Percentiles rank a stretch among this genome's conserved stretches.
These are phyloP conservation scores for Xyliphius kryptos DNA, from an alignment of 2,113 vertebrate species.

Conservation along the genomic window DNA sequence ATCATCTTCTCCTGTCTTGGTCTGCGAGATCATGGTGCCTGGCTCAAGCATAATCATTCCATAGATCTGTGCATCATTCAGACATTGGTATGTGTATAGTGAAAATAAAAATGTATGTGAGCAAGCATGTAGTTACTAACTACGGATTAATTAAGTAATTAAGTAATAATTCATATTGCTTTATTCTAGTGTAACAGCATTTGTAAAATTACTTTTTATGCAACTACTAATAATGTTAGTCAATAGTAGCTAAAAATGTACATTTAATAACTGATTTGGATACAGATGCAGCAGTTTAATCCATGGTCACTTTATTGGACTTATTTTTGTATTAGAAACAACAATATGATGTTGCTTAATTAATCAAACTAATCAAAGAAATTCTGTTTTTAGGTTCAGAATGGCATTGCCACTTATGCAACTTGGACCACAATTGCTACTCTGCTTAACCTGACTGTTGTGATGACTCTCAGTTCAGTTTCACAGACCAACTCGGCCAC, in stretches of 20 bases:
- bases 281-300: no score
- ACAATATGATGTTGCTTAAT: no score
- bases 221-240: no score
- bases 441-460: slow-evolving; percentile 69
- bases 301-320: no score
- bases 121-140: no score
- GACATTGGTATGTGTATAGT: slow-evolving; percentile 58
- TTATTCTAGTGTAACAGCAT: not conserved
- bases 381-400: slow-evolving; percentile 69
- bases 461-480: slow-evolving; percentile 59
- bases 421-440: slow-evolving; percentile 72
- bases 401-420: slow-evolving; percentile 69
- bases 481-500: slow-evolving; percentile 57
- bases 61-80: slow-evolving; percentile 66
- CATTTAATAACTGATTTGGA: no score
- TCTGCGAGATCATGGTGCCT: slow-evolving; percentile 54
- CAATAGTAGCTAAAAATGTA: no score
- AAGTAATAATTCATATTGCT: not conserved
- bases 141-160: no score
- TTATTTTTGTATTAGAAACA: no score
- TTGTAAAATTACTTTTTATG: not conserved
- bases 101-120: no score
- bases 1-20: slow-evolving; percentile 68
- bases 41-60: slow-evolving; percentile 62
- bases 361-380: no score